Evolutionary conservation across 2,888 invertebrate genomes (phyloP).

Genomic region (Phalera bucephala): DNA sequence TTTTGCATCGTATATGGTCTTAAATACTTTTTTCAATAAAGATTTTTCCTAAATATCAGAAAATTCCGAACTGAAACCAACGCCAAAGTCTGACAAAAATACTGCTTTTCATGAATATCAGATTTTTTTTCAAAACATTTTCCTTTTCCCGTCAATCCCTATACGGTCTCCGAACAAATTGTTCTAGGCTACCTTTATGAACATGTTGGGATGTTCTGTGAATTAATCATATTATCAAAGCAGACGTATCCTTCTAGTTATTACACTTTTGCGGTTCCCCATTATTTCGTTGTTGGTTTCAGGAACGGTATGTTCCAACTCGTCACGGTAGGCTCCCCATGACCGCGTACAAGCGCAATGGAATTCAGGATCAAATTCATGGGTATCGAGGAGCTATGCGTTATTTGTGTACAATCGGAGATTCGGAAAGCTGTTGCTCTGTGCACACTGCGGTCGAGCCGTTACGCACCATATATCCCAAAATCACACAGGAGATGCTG

Average conservation of each 20-base stretch:
- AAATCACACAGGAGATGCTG: slow-evolving; percentile 58
- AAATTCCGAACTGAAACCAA: slow-evolving; percentile 11
- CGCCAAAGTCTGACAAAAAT: neutral
- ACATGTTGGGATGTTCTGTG: slow-evolving; percentile 10
- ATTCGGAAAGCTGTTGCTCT: slow-evolving; percentile 27
- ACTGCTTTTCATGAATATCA: neutral
- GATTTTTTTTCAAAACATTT: neutral
- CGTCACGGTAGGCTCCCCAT: slow-evolving; percentile 65
- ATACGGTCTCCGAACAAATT: slow-evolving; percentile 1
- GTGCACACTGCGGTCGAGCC: slow-evolving; percentile 61
- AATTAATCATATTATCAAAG: slow-evolving; percentile 8
- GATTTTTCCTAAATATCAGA: neutral
- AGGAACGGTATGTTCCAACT: slow-evolving; percentile 76
- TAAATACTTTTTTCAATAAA: neutral
- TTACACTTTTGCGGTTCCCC: too few relatives aligned
- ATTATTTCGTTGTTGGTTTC: slow-evolving; percentile 71
- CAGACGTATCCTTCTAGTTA: slow-evolving; percentile 5
- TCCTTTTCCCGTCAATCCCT: too few relatives aligned
- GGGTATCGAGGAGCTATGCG: slow-evolving; percentile 69
- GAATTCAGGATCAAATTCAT: slow-evolving; percentile 71
- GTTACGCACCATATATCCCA: slow-evolving; percentile 48
- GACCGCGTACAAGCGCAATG: slow-evolving; percentile 66
- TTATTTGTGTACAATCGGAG: slow-evolving; percentile 52
- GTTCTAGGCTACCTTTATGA: slow-evolving; percentile 5
- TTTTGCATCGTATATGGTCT: neutral